Percentiles rank a stretch among this genome's conserved stretches.
Conservation (phyloP, 2,113 vertebrate species). For the Orthonyx spaldingii region DNA sequence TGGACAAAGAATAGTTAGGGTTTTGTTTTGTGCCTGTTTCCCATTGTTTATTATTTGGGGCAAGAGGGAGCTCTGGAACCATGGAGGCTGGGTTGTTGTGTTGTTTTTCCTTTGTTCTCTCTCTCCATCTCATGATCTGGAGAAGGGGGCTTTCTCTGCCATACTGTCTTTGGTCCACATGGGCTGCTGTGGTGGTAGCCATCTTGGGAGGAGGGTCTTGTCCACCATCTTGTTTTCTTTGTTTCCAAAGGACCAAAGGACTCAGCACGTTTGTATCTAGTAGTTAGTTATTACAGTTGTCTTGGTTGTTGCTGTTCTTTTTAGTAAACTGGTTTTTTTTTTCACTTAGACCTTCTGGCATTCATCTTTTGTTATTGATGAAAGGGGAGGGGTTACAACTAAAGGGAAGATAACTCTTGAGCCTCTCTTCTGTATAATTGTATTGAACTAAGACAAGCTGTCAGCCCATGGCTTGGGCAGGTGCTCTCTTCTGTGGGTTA, state of each 20-base stretch:
- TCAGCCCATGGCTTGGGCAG: background rate
- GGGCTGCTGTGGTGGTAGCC: background rate
- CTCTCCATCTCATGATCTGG: too few relatives aligned
- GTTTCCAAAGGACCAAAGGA: background rate
- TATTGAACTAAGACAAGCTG: background rate
- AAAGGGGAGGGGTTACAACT: background rate
- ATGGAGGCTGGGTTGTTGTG: too few relatives aligned
- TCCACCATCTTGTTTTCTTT: background rate
- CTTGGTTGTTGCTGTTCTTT: background rate
- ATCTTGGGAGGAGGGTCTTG: too few relatives aligned
- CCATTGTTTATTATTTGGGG: background rate
- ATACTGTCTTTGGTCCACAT: background rate
- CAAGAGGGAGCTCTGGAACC: background rate
- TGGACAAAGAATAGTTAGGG: background rate
- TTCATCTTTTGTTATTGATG: background rate
- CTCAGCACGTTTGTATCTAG: background rate
- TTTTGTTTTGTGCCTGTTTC: background rate
- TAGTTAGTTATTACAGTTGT: background rate
- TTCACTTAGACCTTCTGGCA: background rate
- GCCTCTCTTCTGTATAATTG: background rate
- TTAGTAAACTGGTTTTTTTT: background rate
- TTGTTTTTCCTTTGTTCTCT: background rate
- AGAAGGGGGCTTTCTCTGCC: background rate
- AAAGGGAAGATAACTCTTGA: background rate
- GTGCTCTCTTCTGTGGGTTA: too few relatives aligned